phyloP scores from a whole-genome alignment of 2,888 invertebrate species.

The Thereva unica region DNA sequence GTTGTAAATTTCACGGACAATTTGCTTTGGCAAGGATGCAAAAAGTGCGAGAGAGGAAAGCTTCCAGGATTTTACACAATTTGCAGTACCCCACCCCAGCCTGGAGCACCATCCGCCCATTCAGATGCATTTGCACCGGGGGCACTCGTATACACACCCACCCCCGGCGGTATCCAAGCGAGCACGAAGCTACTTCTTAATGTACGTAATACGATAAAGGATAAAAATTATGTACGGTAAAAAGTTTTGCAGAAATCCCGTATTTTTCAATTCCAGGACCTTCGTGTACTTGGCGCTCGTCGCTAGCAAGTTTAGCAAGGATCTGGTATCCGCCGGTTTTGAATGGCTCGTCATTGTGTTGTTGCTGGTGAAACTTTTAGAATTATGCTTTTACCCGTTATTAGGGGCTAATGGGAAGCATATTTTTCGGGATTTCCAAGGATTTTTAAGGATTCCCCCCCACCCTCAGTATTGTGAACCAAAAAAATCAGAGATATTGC shows the following conservation, averaged over 20 bases:
- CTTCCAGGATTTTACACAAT: conserved; percentile 39
- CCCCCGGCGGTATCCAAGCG: conserved; percentile 1
- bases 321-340: conserved; percentile 19
- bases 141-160: conserved; percentile 28
- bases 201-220: conserved; percentile 37
- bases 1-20: conserved; percentile 42
- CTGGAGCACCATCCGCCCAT: too few species aligned
- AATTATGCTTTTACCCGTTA: conserved; percentile 25
- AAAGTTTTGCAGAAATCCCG: conserved; percentile 34
- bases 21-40: conserved; percentile 34
- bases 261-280: conserved; percentile 31
- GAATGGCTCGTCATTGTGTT: conserved; percentile 37
- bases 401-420: conserved; percentile 30
- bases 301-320: conserved; percentile 19
- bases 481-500: too few species aligned
- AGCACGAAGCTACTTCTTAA: conserved; percentile 24
- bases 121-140: conserved; percentile 12
- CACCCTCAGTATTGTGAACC: too few species aligned
- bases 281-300: conserved; percentile 10
- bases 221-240: conserved; percentile 39
- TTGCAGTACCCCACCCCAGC: conserved; percentile 22
- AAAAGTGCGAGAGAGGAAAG: conserved; percentile 36
- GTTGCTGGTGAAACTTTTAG: conserved; percentile 26
- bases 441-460: conserved; percentile 1
- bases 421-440: conserved; percentile 25